phyloP scores from a whole-genome alignment of 1,140 invertebrate genomes.

The Drosophila tristis region DNA sequence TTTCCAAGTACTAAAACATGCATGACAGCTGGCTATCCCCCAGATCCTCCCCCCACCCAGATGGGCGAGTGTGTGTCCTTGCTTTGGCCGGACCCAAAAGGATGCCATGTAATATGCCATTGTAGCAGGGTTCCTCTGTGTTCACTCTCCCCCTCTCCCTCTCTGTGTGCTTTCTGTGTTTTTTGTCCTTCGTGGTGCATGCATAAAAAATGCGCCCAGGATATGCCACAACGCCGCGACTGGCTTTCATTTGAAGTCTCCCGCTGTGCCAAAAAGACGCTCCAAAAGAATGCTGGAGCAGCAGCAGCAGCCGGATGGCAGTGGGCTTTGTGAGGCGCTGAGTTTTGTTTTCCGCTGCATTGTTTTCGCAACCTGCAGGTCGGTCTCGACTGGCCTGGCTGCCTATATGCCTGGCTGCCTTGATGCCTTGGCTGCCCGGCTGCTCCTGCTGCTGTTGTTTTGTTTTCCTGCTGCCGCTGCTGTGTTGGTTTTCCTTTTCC shows the following conservation, averaged over 20 bases:
- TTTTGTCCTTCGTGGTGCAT: constrained; percentile 48
- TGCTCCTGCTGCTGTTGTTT: constrained; percentile 25
- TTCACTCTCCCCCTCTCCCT: background rate
- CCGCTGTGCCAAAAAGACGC: constrained; percentile 42
- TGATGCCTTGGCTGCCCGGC: too few species aligned
- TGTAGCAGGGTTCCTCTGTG: constrained; percentile 31
- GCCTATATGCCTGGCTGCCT: background rate
- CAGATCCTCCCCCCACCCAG: too few species aligned
- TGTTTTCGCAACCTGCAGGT: constrained; percentile 40
- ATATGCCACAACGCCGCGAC: constrained; percentile 54
- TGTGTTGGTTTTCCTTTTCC: constrained; percentile 2
- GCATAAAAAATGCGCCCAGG: constrained; percentile 69
- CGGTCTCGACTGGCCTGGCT: constrained; percentile 1
- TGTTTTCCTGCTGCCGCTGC: constrained; percentile 45
- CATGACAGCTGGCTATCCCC: constrained; percentile 28
- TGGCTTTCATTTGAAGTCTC: constrained; percentile 61
- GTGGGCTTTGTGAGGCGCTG: constrained; percentile 32
- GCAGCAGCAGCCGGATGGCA: constrained; percentile 34
- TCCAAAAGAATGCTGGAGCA: constrained; percentile 30
- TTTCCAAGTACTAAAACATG: constrained; percentile 71
- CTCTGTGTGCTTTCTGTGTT: background rate
- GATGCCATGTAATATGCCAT: constrained; percentile 71
- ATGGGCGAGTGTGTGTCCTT: constrained; percentile 5
- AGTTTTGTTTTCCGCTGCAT: constrained; percentile 63
- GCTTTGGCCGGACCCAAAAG: constrained; percentile 30